These are phyloP conservation scores for Pseudorasbora parva DNA, from an alignment of 2,113 vertebrate species.

Conservation along the genomic window DNA sequence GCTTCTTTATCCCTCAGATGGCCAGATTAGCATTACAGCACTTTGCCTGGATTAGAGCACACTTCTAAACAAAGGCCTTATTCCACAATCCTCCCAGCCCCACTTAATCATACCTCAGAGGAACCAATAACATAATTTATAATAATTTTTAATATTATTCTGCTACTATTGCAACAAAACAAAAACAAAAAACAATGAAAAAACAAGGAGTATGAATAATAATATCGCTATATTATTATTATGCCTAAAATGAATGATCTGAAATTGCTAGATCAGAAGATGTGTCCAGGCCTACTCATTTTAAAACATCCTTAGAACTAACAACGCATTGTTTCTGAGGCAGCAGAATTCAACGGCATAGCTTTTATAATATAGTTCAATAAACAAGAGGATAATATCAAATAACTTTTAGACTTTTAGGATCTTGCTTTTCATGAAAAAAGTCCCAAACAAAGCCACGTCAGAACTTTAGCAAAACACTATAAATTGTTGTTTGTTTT, in stretches of 20 bases:
- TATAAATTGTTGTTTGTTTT: not conserved
- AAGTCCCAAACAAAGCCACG: not conserved
- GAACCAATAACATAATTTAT: not conserved
- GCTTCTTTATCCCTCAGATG: slow-evolving; percentile 42
- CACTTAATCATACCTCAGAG: not conserved
- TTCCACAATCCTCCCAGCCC: slow-evolving; percentile 23
- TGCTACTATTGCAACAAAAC: too few species aligned
- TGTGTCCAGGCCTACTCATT: not conserved
- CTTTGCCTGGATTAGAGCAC: slow-evolving; percentile 49
- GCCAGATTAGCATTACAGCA: slow-evolving; percentile 47
- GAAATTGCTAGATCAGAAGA: too few species aligned
- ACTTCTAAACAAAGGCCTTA: slow-evolving; percentile 48
- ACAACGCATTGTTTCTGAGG: not conserved
- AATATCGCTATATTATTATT: too few species aligned
- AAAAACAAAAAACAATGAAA: too few species aligned
- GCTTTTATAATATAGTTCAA: not conserved
- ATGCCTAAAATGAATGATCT: too few species aligned
- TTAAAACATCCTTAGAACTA: not conserved
- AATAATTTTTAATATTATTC: too few species aligned
- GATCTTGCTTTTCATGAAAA: not conserved
- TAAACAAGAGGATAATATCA: not conserved
- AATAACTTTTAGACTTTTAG: too few species aligned
- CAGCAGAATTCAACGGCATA: not conserved
- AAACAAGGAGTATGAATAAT: too few species aligned
- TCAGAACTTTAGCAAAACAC: not conserved